Conservation (phyloP, 2,888 invertebrate species). For the Phymatocera aterrima region DNA sequence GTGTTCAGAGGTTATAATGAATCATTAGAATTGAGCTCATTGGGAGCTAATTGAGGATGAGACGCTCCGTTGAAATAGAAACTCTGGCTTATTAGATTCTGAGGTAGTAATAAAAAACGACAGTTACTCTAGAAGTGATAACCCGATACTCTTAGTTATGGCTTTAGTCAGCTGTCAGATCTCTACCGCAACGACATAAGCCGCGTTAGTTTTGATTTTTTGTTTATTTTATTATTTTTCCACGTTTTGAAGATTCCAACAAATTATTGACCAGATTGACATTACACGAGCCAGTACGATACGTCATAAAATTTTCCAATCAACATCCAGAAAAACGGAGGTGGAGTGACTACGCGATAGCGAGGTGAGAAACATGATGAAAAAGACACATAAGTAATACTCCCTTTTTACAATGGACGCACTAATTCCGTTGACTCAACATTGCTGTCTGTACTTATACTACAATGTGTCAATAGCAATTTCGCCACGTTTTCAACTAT, state of each 20-base stretch:
- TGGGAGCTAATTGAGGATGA: neutral
- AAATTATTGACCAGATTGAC: neutral
- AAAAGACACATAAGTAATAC: too few species aligned
- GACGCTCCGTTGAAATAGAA: neutral
- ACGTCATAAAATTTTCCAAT: too few species aligned
- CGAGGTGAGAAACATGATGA: too few species aligned
- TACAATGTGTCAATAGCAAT: too few species aligned
- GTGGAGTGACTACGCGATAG: too few species aligned
- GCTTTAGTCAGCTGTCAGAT: neutral
- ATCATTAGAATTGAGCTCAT: neutral
- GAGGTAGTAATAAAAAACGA: neutral
- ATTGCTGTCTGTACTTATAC: too few species aligned
- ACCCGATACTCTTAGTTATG: neutral
- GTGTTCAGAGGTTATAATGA: neutral
- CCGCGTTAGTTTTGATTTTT: neutral
- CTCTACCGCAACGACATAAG: neutral
- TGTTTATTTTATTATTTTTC: neutral
- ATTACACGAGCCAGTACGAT: too few species aligned
- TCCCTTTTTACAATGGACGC: too few species aligned
- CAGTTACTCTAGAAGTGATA: neutral
- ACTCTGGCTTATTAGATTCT: slow-evolving; percentile 9
- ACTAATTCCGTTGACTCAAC: too few species aligned
- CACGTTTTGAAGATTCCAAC: neutral
- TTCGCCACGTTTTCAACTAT: too few species aligned
- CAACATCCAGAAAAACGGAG: too few species aligned